phyloP scores from a whole-genome alignment of 1,140 invertebrate species.

The Dendrolimus punctatus region DNA sequence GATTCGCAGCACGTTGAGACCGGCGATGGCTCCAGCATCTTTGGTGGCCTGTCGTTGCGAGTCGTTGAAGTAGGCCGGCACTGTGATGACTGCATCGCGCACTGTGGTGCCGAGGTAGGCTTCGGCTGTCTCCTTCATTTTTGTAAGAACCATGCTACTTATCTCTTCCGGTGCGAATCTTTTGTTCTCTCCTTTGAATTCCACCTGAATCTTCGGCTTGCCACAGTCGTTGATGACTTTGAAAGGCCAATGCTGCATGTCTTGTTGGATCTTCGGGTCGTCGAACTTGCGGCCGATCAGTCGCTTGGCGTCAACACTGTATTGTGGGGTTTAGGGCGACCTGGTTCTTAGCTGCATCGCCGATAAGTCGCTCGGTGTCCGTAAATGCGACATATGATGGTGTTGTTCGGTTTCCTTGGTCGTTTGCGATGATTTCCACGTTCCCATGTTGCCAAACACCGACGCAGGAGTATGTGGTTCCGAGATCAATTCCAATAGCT shows the following conservation, averaged over 20 bases:
- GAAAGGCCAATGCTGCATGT: conserved; percentile 81
- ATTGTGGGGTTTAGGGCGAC: conserved; percentile 79
- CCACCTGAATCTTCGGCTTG: conserved; percentile 78
- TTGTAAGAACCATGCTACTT: conserved; percentile 76
- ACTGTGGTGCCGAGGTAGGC: conserved; percentile 80
- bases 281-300: conserved; percentile 78
- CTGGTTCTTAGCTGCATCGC: conserved; percentile 84
- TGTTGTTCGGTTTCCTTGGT: conserved; percentile 93
- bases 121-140: conserved; percentile 78
- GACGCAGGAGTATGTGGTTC: conserved; percentile 85
- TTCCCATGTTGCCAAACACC: conserved; percentile 88
- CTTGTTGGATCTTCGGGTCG: conserved; percentile 79
- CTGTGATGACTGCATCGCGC: conserved; percentile 75
- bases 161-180: conserved; percentile 83
- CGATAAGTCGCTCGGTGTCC: conserved; percentile 89
- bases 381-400: conserved; percentile 93
- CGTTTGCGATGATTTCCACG: conserved; percentile 95
- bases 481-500: conserved; percentile 82
- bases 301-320: conserved; percentile 81
- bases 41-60: conserved; percentile 77
- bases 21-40: conserved; percentile 80
- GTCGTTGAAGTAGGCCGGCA: conserved; percentile 44
- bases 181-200: conserved; percentile 80
- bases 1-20: conserved; percentile 79
- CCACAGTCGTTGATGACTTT: conserved; percentile 75